phyloP scores from a whole-genome alignment of 2,113 vertebrate genomes.

The Gulo gulo region DNA sequence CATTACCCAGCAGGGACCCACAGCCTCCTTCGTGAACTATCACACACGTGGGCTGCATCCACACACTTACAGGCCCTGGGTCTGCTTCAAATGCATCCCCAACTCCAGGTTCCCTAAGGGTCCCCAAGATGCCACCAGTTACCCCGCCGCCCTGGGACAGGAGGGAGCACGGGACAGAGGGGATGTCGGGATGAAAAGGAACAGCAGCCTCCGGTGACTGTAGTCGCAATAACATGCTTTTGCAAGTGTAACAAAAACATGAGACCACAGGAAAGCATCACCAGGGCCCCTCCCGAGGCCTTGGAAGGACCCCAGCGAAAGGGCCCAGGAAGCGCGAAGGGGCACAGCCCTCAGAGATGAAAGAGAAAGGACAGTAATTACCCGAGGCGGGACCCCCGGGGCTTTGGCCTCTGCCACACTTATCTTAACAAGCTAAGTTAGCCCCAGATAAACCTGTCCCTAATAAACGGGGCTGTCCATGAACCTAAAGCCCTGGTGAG shows the following conservation, averaged over 20 bases:
- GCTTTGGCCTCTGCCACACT: conserved; percentile 55
- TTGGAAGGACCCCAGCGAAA: neutral
- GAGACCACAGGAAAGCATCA: neutral
- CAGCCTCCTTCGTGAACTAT: neutral
- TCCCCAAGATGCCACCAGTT: neutral
- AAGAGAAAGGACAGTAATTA: conserved; percentile 59
- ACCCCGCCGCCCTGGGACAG: neutral
- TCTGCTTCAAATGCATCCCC: neutral
- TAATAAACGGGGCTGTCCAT: conserved; percentile 30
- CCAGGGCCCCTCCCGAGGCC: neutral
- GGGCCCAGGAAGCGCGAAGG: neutral
- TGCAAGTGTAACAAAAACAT: conserved; percentile 31
- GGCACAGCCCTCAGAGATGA: conserved; percentile 62
- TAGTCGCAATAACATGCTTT: conserved; percentile 8
- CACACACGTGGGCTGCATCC: neutral
- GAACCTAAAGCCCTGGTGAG: neutral
- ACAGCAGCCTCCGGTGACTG: neutral
- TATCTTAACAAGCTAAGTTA: conserved; percentile 70
- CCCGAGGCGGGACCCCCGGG: neutral
- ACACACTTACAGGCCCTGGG: neutral
- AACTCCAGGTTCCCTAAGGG: neutral
- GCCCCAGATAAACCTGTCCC: conserved; percentile 63
- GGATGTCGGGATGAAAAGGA: conserved; percentile 33
- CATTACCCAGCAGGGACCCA: neutral
- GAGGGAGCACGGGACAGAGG: neutral